These are phyloP conservation scores for Eulimnadia texana DNA, from an alignment of 1,140 invertebrate species.

Conservation along the genomic window DNA sequence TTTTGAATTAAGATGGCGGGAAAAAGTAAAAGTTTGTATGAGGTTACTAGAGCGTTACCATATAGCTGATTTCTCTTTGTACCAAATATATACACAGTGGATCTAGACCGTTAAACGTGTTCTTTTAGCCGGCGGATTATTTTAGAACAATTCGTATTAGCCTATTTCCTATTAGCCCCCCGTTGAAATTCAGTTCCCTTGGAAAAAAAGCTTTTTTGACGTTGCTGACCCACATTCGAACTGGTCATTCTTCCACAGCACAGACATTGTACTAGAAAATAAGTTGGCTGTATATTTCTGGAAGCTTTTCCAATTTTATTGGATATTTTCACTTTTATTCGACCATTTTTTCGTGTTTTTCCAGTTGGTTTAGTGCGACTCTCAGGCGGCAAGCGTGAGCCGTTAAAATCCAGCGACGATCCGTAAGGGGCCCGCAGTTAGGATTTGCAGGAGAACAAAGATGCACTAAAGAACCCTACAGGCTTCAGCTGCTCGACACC, in stretches of 20 bases:
- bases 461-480: neutral
- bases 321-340: neutral
- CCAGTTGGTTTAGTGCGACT: no score
- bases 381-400: no score
- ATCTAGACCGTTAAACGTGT: neutral
- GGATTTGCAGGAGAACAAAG: neutral
- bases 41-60: neutral
- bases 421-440: neutral
- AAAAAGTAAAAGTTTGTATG: neutral
- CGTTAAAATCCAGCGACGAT: no score
- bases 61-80: neutral
- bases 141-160: neutral
- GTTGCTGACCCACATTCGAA: neutral
- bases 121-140: neutral
- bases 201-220: neutral
- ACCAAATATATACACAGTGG: no score
- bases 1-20: no score
- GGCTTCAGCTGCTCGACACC: neutral
- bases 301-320: no score
- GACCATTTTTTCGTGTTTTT: neutral
- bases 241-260: no score
- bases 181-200: neutral
- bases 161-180: neutral
- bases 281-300: no score
- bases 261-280: no score